These are phyloP conservation scores for Puma concolor DNA, from an alignment of 2,113 vertebrate genomes.

Conservation along the genomic window DNA sequence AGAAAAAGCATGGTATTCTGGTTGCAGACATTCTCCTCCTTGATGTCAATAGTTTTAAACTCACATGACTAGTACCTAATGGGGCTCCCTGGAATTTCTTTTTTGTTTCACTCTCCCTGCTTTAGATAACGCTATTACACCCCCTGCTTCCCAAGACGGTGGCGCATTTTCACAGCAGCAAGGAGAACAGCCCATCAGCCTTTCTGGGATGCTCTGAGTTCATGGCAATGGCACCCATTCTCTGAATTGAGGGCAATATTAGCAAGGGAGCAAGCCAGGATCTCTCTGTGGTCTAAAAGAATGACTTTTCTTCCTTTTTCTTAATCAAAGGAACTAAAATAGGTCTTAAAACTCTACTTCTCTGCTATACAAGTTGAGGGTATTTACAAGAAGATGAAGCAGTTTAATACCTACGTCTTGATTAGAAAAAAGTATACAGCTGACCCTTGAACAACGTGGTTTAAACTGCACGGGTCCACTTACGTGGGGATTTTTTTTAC, in stretches of 20 bases:
- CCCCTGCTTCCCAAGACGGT: not conserved
- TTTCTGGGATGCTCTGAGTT: not conserved
- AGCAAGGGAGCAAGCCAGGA: not conserved
- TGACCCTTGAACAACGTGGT: not conserved
- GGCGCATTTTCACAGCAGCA: not conserved
- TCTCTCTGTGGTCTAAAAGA: not conserved
- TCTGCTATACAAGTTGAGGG: not conserved
- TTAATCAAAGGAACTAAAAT: slow-evolving; percentile 1
- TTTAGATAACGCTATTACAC: accelerated
- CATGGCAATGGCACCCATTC: not conserved
- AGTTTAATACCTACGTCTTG: not conserved
- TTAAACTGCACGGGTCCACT: not conserved
- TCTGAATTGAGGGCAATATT: not conserved
- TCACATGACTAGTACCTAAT: not conserved
- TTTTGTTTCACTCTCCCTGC: not conserved
- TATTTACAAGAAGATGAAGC: not conserved
- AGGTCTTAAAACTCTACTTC: not conserved
- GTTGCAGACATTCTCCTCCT: not conserved
- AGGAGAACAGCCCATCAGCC: not conserved
- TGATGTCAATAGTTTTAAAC: not conserved
- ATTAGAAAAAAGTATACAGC: not conserved
- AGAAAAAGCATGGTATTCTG: not conserved
- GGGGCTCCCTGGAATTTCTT: not conserved
- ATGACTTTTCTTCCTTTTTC: not conserved
- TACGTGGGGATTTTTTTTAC: not conserved